Percentiles rank a stretch among this genome's conserved stretches.
Evolutionary conservation across 2,888 invertebrate species (phyloP).

Genomic region (Torymus texanus): DNA sequence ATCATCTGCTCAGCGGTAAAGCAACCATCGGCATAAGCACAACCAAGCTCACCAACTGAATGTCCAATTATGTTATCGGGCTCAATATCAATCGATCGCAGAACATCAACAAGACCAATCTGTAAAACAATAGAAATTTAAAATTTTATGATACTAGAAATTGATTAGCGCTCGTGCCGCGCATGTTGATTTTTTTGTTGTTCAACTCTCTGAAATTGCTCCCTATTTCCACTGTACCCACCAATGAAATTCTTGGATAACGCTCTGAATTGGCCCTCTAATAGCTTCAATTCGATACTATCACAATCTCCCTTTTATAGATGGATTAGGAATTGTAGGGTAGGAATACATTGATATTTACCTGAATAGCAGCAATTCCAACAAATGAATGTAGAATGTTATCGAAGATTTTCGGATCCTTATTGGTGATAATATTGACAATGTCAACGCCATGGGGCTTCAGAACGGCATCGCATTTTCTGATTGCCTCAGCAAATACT

Average conservation of each 20-base stretch:
- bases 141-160: too few species aligned
- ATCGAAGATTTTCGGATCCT: conserved; percentile 79
- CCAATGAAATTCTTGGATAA: too few species aligned
- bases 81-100: conserved; percentile 78
- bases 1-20: conserved; percentile 79
- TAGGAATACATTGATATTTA: conserved; percentile 60
- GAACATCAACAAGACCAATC: conserved; percentile 82
- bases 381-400: conserved; percentile 84
- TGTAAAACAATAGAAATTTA: conserved; percentile 37
- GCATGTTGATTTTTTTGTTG: too few species aligned
- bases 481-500: conserved; percentile 81
- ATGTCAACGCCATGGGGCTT: conserved; percentile 80
- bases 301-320: too few species aligned
- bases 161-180: too few species aligned
- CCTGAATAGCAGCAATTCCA: conserved; percentile 83
- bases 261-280: too few species aligned
- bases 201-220: too few species aligned
- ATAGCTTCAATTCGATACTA: too few species aligned
- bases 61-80: conserved; percentile 90
- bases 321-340: too few species aligned
- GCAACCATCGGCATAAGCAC: conserved; percentile 96
- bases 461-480: conserved; percentile 78
- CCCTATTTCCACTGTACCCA: too few species aligned
- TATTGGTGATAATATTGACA: conserved; percentile 78
- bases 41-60: conserved; percentile 95